Base-by-base conservation (phyloP, 1,140 invertebrate species). In the Glossosoma conforme region DNA sequence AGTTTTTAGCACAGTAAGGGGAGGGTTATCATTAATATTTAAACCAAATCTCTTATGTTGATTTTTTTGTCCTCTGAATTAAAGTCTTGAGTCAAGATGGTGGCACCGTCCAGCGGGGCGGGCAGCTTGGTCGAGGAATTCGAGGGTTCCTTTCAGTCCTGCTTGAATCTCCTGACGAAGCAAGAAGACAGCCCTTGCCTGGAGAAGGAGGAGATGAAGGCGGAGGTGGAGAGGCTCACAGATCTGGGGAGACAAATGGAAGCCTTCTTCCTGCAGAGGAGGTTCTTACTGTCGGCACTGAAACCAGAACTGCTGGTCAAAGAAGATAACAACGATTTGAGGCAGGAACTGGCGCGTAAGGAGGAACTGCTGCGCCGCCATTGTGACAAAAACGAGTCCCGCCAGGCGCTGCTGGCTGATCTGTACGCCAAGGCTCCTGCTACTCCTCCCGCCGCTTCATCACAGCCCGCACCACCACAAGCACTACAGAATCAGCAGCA, bases 171-270 rank as follows among this genome's bases (percentile, higher is more conserved):
- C 30, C 64, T 92, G 30, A 91, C 89, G 21, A 91, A 91, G 72
- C 86, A 91, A 62, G 89, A 92, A 61, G 84, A 68, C 60, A 85
- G 72, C 65, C 77, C 76, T 37, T 78, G 70, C 55, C 83, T 83
- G 52, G 87, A 89, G 61, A 88, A 89, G 65, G 88, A 91, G 62
- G 89, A 91, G 66, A 83, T 87, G 10, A 80, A 83, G 44, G 78
- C 84, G 0, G 89, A 89, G 72, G 89, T 93, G 2, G 92, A 96
- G 59, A 76, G 85, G 51, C 95, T 96, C 64, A 82, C 96, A 24
- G 93, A 97, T 67, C 74, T 91, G 21, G 92, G 91, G 1, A 77
- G 91, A 20, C 89, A 93, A 71, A 90, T 95, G 83, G 93, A 97
- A 69, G 88, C 88, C 1, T 95, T 93, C 67, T 97, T 97, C 64